Evolutionary conservation across 2,888 invertebrate species (phyloP).

Genomic region (Tenthredo notha): DNA sequence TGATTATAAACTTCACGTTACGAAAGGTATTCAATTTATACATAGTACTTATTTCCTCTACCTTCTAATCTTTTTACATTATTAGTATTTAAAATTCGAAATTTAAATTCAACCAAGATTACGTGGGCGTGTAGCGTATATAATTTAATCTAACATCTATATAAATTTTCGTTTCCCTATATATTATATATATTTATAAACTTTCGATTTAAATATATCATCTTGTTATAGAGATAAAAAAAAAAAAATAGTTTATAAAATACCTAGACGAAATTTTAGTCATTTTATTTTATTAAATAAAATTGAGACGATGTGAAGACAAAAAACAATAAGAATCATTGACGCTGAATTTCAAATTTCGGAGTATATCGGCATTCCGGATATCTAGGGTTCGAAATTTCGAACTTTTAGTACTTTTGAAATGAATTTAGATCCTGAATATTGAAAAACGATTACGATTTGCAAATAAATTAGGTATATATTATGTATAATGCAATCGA

Average conservation of each 20-base stretch:
- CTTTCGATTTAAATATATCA: not conserved
- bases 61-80: not conserved
- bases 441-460: not conserved
- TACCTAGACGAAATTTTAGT: too few relatives aligned
- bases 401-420: not conserved
- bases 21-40: not conserved
- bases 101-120: not conserved
- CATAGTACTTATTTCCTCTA: too few relatives aligned
- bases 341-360: too few relatives aligned
- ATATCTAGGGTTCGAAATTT: too few relatives aligned
- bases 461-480: not conserved
- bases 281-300: too few relatives aligned
- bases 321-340: too few relatives aligned
- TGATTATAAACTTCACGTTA: constrained; percentile 3
- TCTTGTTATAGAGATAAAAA: too few relatives aligned
- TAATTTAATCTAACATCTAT: not conserved
- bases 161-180: not conserved
- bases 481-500: not conserved
- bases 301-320: too few relatives aligned
- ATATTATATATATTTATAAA: too few relatives aligned
- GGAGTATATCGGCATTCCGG: too few relatives aligned
- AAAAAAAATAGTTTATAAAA: too few relatives aligned
- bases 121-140: not conserved
- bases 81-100: not conserved
- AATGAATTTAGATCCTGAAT: not conserved